These are phyloP conservation scores for Xestia c-nigrum DNA, from an alignment of 2,888 invertebrate genomes.

Conservation along the genomic window DNA sequence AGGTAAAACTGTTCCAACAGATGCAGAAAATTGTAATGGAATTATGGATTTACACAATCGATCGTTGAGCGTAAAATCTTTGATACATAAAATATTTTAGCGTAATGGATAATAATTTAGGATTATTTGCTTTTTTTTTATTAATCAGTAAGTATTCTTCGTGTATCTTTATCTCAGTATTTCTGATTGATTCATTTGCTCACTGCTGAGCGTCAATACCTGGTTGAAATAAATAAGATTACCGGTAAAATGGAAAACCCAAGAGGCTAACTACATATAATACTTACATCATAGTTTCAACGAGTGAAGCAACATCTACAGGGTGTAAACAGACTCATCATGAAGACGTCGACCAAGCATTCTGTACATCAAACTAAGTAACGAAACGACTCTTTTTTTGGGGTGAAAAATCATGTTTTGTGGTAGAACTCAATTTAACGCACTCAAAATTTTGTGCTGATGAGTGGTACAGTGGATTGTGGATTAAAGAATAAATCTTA, in stretches of 20 bases:
- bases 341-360: too few species aligned
- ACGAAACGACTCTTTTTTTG: too few species aligned
- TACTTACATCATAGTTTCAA: not conserved
- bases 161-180: not conserved
- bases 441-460: too few species aligned
- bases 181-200: not conserved
- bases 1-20: not conserved
- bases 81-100: not conserved
- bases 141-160: slow-evolving; percentile 38
- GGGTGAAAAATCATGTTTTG: too few species aligned
- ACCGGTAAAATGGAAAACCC: not conserved
- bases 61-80: too few species aligned
- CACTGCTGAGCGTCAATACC: not conserved
- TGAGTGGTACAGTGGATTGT: too few species aligned
- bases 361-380: too few species aligned
- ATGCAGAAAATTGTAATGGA: too few species aligned
- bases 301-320: not conserved
- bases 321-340: too few species aligned
- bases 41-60: not conserved
- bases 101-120: slow-evolving; percentile 16
- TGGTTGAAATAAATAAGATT: not conserved
- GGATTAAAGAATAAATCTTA: too few species aligned
- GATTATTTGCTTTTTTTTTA: slow-evolving; percentile 3
- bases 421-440: too few species aligned
- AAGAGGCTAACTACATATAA: not conserved